A percentile compares a stretch with the other conserved stretches of the same genome.
These are phyloP conservation scores for Nothocercus nigrocapillus DNA, from an alignment of 2,113 vertebrate genomes.

Conservation along the genomic window DNA sequence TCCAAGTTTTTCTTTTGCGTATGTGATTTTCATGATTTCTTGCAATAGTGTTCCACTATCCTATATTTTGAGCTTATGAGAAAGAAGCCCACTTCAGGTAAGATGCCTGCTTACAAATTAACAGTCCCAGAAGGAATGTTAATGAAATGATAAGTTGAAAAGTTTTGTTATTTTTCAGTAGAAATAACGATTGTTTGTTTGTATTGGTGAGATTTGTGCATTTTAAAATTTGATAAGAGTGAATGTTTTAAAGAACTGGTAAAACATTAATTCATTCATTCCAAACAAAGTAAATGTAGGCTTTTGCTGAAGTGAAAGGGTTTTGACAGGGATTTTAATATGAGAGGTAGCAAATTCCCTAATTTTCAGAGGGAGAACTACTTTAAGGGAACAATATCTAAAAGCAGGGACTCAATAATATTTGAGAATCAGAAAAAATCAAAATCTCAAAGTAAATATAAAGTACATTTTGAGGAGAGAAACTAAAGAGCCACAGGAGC, in stretches of 20 bases:
- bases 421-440: not conserved
- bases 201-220: not conserved
- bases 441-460: not conserved
- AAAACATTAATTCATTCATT: not conserved
- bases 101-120: not conserved
- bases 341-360: not conserved
- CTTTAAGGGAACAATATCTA: not conserved
- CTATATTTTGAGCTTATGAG: not conserved
- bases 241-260: not conserved
- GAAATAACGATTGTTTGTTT: not conserved
- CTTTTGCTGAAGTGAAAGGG: not conserved
- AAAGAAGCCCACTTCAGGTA: not conserved
- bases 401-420: not conserved
- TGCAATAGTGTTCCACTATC: not conserved
- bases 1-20: not conserved
- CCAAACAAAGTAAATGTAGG: not conserved
- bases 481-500: not conserved
- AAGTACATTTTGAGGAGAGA: not conserved
- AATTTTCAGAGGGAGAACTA: not conserved
- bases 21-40: rapidly evolving
- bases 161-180: not conserved
- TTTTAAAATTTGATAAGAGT: not conserved
- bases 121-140: not conserved
- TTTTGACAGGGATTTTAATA: not conserved
- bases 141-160: not conserved